These are phyloP conservation scores for Drosophila mulleri DNA, from an alignment of 2,888 invertebrate genomes.

Conservation along the genomic window DNA sequence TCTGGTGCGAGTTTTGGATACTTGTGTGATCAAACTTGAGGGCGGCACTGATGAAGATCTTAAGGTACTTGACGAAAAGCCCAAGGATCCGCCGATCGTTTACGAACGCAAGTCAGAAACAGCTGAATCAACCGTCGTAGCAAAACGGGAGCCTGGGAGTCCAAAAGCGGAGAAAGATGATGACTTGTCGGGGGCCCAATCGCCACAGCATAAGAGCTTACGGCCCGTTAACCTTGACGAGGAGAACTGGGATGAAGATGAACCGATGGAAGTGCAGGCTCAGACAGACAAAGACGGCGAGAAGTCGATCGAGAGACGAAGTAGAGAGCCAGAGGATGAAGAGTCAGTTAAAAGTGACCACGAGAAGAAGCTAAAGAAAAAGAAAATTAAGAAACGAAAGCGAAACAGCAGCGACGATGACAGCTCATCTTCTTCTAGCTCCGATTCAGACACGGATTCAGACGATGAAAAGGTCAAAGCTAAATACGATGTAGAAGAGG, in stretches of 20 bases:
- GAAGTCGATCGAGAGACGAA: slow-evolving; percentile 22
- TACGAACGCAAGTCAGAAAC: slow-evolving; percentile 73
- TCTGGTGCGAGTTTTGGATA: slow-evolving; percentile 95
- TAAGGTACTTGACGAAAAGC: slow-evolving; percentile 91
- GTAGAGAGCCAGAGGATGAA: slow-evolving; percentile 46
- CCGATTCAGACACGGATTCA: slow-evolving; percentile 72
- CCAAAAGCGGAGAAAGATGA: slow-evolving; percentile 53
- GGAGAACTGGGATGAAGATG: slow-evolving; percentile 82
- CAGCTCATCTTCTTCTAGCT: slow-evolving; percentile 78
- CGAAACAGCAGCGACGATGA: slow-evolving; percentile 75
- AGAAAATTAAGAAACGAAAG: slow-evolving; percentile 74
- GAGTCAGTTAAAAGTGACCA: slow-evolving; percentile 33
- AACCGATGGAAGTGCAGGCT: slow-evolving; percentile 32
- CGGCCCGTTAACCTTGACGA: slow-evolving; percentile 71
- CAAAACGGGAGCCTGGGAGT: slow-evolving; percentile 73
- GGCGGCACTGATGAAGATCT: slow-evolving; percentile 96
- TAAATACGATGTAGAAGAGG: slow-evolving; percentile 79
- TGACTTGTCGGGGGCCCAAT: slow-evolving; percentile 67
- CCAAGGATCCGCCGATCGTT: slow-evolving; percentile 69
- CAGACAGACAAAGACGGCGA: slow-evolving; percentile 64
- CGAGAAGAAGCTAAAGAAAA: slow-evolving; percentile 41
- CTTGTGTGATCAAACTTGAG: slow-evolving; percentile 98
- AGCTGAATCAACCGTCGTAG: slow-evolving; percentile 24
- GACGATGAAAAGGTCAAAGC: slow-evolving; percentile 84
- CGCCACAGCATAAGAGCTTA: slow-evolving; percentile 66